These are phyloP conservation scores for Vulpes lagopus DNA, from an alignment of 2,113 vertebrate genomes.

Conservation along the genomic window DNA sequence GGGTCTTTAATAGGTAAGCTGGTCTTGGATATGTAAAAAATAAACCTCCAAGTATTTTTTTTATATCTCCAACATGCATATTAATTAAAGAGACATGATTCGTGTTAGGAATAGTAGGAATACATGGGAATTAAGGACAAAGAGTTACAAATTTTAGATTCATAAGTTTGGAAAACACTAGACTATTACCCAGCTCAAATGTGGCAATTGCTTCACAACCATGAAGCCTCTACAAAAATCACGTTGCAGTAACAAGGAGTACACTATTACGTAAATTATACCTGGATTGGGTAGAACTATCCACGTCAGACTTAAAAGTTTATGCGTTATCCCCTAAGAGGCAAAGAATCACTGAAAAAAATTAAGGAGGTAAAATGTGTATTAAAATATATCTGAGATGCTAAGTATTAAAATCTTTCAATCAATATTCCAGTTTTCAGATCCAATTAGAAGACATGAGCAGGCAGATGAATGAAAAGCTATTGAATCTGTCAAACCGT, in stretches of 20 bases:
- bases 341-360: constrained; percentile 13
- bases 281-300: not conserved
- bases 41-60: not conserved
- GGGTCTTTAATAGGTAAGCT: not conserved
- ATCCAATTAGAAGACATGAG: not conserved
- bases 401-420: not conserved
- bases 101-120: not conserved
- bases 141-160: not conserved
- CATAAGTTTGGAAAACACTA: not conserved
- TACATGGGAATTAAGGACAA: not conserved
- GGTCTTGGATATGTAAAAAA: not conserved
- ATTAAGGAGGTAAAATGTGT: not conserved
- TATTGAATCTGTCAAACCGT: not conserved
- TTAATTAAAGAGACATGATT: constrained; percentile 13
- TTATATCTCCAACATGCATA: not conserved
- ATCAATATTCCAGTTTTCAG: not conserved
- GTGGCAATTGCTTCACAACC: not conserved
- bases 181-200: not conserved
- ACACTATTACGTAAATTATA: not conserved
- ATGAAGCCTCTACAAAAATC: not conserved
- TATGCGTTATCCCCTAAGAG: not conserved
- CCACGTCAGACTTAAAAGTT: not conserved
- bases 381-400: not conserved
- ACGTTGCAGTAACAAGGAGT: not conserved
- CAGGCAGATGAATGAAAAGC: not conserved